Evolutionary conservation across 2,888 invertebrate genomes (phyloP), one percentile per base, ranked within the genome.

Genomic region (Apodemia zela): DNA sequence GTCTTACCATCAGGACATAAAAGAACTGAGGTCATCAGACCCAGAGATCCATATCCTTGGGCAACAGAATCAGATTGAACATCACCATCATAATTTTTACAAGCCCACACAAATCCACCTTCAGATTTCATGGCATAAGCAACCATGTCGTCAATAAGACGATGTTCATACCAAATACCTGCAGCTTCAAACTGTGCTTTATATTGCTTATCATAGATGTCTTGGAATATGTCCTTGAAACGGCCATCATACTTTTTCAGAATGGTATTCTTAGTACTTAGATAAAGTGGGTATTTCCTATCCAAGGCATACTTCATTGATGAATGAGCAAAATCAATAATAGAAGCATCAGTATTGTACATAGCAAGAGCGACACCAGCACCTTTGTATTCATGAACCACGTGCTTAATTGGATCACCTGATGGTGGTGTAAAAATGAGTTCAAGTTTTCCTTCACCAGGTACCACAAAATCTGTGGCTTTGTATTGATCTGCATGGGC

Each of bases 51-150:
- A 74, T 96, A 97, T 42, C 98, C 99, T 89, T 99, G 99, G 66
- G 99, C 99, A 35, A 99, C 97, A 0, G 98, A 97, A 86, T 99
- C 99, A 0, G 98, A 98, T 85, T 99, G 99, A 0, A 99, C 99
- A 87, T 99, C 99, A 54, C 99, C 99, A 79, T 99, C 99, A 82
- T 99, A 99, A 87, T 99, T 99, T 85, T 99, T 99, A 87, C 99
- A 99, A 10, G 99, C 98, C 99, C 99, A 99, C 0, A 99, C 98
- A 84, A 99, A 99, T 54, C 99, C 99, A 71, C 99, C 99, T 75
- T 98, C 98, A 0, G 98, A 97, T 85, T 99, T 99, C 97, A 99
- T 97, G 42, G 96, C 96, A 79, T 98, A 98, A 2, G 99, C 99
- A 15, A 99, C 99, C 99, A 99, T 99, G 78, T 99, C 99, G 82